Conservation (phyloP, 1,140 invertebrate species). For the Drosophila fuyamai region DNA sequence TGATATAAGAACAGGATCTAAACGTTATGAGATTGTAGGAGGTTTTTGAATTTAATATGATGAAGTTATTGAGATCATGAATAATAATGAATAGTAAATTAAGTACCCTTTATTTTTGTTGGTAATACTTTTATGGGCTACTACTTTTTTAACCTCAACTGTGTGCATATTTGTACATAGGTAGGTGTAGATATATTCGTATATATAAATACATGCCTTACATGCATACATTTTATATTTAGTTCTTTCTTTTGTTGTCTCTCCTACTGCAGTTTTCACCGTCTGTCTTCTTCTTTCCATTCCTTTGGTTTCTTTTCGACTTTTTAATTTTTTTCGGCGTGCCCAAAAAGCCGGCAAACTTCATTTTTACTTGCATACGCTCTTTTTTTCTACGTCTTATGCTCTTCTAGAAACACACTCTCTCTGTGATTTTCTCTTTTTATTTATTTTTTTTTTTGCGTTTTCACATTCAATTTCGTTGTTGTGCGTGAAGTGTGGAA, state of each 20-base stretch:
- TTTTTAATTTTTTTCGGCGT: conserved; percentile 8
- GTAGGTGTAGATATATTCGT: background rate
- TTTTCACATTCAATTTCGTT: conserved; percentile 24
- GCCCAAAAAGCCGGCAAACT: conserved; percentile 63
- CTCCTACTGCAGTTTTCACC: conserved; percentile 14
- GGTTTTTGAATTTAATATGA: too few species aligned
- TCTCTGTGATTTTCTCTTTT: conserved; percentile 25
- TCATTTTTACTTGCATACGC: conserved; percentile 19
- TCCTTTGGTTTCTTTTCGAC: conserved; percentile 1
- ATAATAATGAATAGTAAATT: too few species aligned
- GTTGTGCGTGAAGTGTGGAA: conserved; percentile 55
- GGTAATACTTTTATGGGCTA: background rate
- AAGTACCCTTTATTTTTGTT: too few species aligned
- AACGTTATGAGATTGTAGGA: too few species aligned
- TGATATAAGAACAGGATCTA: too few species aligned
- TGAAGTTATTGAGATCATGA: too few species aligned
- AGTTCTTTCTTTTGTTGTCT: conserved; percentile 37
- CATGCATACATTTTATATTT: conserved; percentile 24
- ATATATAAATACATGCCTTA: background rate
- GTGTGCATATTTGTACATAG: conserved; percentile 7
- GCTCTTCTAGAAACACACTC: conserved; percentile 4
- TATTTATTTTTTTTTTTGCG: background rate
- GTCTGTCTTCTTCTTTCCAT: conserved; percentile 11
- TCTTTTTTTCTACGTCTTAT: background rate
- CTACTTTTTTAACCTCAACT: conserved; percentile 1